These are phyloP conservation scores for Nyctibius grandis DNA, from an alignment of 2,797 vertebrate genomes.

Conservation along the genomic window DNA sequence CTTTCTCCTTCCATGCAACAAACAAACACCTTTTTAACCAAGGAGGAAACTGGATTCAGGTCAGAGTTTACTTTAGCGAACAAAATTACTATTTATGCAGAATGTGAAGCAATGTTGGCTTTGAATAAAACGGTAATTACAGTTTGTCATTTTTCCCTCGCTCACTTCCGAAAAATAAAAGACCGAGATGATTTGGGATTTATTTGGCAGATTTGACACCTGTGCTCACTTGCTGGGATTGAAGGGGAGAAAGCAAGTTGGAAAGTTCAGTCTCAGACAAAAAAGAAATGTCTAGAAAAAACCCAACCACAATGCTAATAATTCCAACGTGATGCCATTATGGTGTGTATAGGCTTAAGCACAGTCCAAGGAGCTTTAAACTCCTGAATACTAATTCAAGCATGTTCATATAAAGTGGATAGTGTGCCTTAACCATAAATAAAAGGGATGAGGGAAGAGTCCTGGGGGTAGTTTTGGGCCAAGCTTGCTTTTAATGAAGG, in stretches of 20 bases:
- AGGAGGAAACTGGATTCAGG: background rate
- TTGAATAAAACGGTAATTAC: background rate
- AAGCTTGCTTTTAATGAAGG: constrained; percentile 1
- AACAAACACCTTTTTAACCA: background rate
- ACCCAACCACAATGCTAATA: rapidly evolving
- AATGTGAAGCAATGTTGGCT: background rate
- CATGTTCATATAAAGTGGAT: background rate
- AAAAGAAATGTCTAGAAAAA: background rate
- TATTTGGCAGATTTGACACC: background rate
- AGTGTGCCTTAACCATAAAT: background rate
- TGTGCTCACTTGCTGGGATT: background rate
- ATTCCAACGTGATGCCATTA: background rate
- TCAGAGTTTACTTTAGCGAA: background rate
- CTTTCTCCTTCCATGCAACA: background rate
- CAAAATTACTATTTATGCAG: background rate
- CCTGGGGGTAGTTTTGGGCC: background rate
- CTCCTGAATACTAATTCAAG: background rate
- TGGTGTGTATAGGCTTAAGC: background rate
- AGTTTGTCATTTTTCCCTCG: background rate
- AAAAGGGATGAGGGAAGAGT: background rate
- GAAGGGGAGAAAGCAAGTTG: background rate
- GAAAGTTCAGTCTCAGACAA: background rate
- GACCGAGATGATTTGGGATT: background rate
- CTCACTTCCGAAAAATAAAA: background rate
- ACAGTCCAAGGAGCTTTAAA: background rate